Percentiles rank a stretch among this genome's conserved stretches.
These are phyloP conservation scores for Manis crassicaudata DNA, from an alignment of 2,797 vertebrate genomes.

Conservation along the genomic window DNA sequence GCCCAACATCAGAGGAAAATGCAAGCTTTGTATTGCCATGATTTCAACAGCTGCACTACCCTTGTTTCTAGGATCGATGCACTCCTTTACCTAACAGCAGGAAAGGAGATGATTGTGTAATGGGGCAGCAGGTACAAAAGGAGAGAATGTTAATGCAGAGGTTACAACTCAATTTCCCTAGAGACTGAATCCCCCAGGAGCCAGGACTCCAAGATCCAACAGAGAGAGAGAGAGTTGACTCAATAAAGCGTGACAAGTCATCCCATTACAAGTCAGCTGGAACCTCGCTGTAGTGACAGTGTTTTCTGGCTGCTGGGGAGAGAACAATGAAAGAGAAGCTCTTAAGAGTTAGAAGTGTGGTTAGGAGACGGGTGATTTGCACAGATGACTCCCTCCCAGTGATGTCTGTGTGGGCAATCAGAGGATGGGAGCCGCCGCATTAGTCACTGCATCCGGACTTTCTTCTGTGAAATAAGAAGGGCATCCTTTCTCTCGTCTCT, in stretches of 20 bases:
- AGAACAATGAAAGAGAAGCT: background rate
- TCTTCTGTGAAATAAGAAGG: background rate
- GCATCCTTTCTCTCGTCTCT: background rate
- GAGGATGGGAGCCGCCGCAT: background rate
- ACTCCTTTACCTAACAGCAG: slow-evolving; percentile 3
- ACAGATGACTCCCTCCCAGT: background rate
- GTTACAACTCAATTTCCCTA: background rate
- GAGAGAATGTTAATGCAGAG: background rate
- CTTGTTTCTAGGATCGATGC: slow-evolving; percentile 7
- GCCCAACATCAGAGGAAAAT: background rate
- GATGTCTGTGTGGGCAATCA: background rate
- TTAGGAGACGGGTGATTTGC: background rate
- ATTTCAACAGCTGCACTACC: slow-evolving; percentile 19
- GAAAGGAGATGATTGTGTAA: background rate
- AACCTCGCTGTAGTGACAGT: background rate
- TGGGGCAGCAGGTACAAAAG: slow-evolving; percentile 2
- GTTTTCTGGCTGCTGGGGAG: background rate
- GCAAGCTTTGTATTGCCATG: background rate
- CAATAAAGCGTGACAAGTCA: background rate
- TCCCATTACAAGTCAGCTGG: background rate
- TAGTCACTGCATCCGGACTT: background rate
- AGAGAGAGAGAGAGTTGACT: background rate
- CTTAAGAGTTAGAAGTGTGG: background rate
- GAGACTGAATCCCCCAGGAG: background rate
- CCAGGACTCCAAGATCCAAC: background rate